These are phyloP conservation scores for Bombus ignitus DNA, from an alignment of 1,140 invertebrate species.

Conservation along the genomic window DNA sequence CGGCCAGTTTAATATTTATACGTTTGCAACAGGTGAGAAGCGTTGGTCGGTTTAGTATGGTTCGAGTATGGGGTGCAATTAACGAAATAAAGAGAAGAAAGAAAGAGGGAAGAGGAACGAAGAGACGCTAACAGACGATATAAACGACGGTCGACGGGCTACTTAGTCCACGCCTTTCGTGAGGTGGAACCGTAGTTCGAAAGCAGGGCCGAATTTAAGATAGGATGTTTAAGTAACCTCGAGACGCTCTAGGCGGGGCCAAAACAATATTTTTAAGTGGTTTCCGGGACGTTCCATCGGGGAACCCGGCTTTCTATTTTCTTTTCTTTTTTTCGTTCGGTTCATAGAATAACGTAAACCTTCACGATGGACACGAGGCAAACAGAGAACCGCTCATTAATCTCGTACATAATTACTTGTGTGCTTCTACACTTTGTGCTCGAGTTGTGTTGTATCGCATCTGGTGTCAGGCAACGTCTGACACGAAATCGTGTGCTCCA, in stretches of 20 bases:
- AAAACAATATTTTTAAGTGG: slow-evolving; percentile 65
- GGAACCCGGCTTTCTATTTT: neutral
- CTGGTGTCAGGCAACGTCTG: neutral
- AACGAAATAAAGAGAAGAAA: slow-evolving; percentile 41
- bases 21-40: slow-evolving; percentile 68
- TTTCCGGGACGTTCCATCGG: slow-evolving; percentile 27
- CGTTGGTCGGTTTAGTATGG: slow-evolving; percentile 38
- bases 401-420: slow-evolving; percentile 52
- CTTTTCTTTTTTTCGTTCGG: neutral
- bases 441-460: neutral
- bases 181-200: slow-evolving; percentile 18
- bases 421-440: neutral
- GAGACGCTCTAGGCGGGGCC: slow-evolving; percentile 57
- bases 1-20: slow-evolving; percentile 60
- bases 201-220: slow-evolving; percentile 36
- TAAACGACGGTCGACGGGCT: slow-evolving; percentile 50
- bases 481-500: neutral
- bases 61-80: slow-evolving; percentile 41
- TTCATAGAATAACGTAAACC: slow-evolving; percentile 25
- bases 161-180: slow-evolving; percentile 58
- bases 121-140: neutral
- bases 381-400: slow-evolving; percentile 53
- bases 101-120: slow-evolving; percentile 1
- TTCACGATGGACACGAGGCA: slow-evolving; percentile 21
- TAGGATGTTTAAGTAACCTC: slow-evolving; percentile 47